These are phyloP conservation scores for Mythimna pallens DNA, from an alignment of 2,888 invertebrate species.

Conservation along the genomic window DNA sequence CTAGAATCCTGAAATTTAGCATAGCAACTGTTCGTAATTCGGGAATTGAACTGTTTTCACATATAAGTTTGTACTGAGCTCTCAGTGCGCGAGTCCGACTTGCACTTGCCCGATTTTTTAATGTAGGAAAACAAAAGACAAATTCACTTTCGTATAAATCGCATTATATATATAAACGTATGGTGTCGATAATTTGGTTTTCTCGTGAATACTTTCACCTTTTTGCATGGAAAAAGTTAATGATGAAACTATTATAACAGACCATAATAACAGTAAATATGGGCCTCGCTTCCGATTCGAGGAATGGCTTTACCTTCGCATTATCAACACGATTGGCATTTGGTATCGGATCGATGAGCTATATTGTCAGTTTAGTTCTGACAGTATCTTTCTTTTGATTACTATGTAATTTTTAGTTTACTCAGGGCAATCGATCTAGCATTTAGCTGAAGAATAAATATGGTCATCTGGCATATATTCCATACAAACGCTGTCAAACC, in stretches of 20 bases:
- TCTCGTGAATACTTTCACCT: conserved; percentile 9
- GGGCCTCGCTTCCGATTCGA: conserved; percentile 30
- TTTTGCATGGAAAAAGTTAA: conserved; percentile 3
- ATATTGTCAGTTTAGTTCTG: background rate
- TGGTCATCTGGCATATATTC: too few species aligned
- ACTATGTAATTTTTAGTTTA: background rate
- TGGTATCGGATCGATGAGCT: conserved; percentile 20
- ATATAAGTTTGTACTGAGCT: too few species aligned
- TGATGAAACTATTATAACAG: conserved; percentile 1
- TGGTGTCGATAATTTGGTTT: background rate
- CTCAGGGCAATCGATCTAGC: too few species aligned
- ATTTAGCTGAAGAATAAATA: too few species aligned
- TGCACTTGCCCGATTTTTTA: too few species aligned
- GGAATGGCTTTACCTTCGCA: conserved; percentile 24
- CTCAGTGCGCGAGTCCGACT: too few species aligned
- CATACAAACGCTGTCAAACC: too few species aligned
- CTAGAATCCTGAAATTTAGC: too few species aligned
- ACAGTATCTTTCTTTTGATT: background rate
- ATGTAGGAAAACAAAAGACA: background rate
- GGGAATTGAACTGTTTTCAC: too few species aligned
- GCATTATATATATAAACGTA: background rate
- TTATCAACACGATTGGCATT: conserved; percentile 32
- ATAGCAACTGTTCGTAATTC: too few species aligned
- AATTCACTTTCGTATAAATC: background rate
- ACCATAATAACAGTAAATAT: conserved; percentile 17